phyloP scores from a whole-genome alignment of 2,113 vertebrate genomes.

The Uria aalge region DNA sequence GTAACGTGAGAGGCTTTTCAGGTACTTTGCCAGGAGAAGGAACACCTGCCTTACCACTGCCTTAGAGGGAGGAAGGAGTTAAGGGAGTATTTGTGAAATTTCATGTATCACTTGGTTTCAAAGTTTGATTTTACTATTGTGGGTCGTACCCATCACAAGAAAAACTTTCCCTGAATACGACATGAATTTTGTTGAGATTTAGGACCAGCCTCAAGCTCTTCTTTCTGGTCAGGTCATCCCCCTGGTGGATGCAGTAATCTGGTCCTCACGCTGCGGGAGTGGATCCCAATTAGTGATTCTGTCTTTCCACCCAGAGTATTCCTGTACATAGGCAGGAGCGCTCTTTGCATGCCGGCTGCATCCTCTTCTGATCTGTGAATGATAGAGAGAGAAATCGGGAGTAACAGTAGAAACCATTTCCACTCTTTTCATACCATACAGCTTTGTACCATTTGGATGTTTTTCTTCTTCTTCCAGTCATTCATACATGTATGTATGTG shows the following conservation, averaged over 20 bases:
- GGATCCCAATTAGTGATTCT: background rate
- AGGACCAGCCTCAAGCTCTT: background rate
- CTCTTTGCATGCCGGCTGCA: background rate
- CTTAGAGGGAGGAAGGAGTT: background rate
- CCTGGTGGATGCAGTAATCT: background rate
- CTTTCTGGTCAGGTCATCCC: background rate
- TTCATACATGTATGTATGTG: background rate
- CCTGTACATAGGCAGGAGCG: background rate
- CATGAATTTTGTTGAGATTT: background rate
- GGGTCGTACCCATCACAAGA: background rate
- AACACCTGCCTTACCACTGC: background rate
- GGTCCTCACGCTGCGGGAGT: accelerated
- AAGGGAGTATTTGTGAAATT: background rate
- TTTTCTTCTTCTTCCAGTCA: background rate
- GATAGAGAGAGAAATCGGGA: background rate
- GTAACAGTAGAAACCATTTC: background rate
- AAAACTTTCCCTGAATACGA: background rate
- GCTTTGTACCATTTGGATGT: background rate
- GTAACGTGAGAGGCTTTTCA: background rate
- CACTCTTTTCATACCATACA: background rate
- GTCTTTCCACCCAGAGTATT: background rate
- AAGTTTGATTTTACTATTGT: background rate
- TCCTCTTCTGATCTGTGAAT: background rate
- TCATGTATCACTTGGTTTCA: background rate
- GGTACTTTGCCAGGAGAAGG: background rate